Evolutionary conservation across 2,888 invertebrate genomes (phyloP).

Genomic region (Eupithecia pulchellata): DNA sequence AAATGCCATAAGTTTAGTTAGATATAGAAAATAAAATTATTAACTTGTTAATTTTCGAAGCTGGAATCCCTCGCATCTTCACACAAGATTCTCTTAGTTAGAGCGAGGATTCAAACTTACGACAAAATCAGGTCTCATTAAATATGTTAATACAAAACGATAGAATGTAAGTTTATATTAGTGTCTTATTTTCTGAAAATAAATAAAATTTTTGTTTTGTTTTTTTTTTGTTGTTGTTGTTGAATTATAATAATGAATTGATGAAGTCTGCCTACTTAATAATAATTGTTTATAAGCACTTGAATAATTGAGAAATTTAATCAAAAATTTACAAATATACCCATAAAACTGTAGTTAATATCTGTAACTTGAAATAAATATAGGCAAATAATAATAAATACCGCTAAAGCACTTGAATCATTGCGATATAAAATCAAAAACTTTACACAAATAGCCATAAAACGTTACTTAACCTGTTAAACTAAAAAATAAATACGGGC

Average conservation of each 20-base stretch:
- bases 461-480: neutral
- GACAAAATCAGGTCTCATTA: too few species aligned
- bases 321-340: neutral
- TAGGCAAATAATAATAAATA: neutral
- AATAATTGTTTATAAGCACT: neutral
- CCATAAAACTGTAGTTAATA: neutral
- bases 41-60: too few species aligned
- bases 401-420: neutral
- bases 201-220: too few species aligned
- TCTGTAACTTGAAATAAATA: neutral
- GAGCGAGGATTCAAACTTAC: too few species aligned
- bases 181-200: too few species aligned
- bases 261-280: neutral
- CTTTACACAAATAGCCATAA: neutral
- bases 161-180: too few species aligned
- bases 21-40: too few species aligned
- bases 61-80: too few species aligned
- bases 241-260: neutral
- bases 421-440: neutral
- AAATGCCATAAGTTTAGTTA: too few species aligned
- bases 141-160: too few species aligned
- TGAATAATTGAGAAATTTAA: neutral
- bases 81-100: too few species aligned
- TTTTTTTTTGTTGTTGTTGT: too few species aligned
- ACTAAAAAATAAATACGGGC: neutral